Percentiles rank a stretch among this genome's conserved stretches.
These are phyloP conservation scores for Batillaria attramentaria DNA, from an alignment of 1,140 invertebrate species.

Conservation along the genomic window DNA sequence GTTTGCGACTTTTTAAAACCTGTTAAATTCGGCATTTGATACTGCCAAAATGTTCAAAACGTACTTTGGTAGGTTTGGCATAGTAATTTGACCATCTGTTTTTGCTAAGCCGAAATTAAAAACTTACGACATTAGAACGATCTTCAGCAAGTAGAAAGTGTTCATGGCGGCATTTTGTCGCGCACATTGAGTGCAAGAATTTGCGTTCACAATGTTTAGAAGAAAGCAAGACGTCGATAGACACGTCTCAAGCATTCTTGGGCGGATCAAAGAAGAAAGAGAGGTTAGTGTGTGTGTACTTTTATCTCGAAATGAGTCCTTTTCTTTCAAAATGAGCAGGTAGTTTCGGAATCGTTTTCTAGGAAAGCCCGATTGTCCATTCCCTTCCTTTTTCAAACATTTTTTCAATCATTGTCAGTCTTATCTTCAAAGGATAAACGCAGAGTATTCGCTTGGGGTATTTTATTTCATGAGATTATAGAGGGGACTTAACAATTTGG, in stretches of 20 bases:
- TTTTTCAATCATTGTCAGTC: too few relatives aligned
- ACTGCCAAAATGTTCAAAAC: not conserved
- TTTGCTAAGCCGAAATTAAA: not conserved
- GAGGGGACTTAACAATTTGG: too few relatives aligned
- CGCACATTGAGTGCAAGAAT: conserved; percentile 30
- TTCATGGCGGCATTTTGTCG: conserved; percentile 30
- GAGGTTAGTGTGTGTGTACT: conserved; percentile 81
- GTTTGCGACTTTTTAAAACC: too few relatives aligned
- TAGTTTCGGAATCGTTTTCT: too few relatives aligned
- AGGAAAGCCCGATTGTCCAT: too few relatives aligned
- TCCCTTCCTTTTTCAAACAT: too few relatives aligned
- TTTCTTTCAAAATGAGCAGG: too few relatives aligned
- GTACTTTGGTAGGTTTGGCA: not conserved
- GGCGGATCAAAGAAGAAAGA: conserved; percentile 77
- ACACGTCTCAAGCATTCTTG: conserved; percentile 79
- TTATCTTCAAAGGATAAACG: too few relatives aligned
- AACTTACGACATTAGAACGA: not conserved
- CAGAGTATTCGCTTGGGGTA: too few relatives aligned
- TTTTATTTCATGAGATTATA: too few relatives aligned
- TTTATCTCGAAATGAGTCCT: too few relatives aligned
- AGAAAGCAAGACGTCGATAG: conserved; percentile 81
- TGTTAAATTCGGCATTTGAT: not conserved
- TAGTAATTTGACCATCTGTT: not conserved
- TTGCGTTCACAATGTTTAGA: conserved; percentile 75
- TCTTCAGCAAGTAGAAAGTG: not conserved